Base-by-base conservation (phyloP, 2,113 vertebrate genomes). In the Symphodus melops region DNA sequence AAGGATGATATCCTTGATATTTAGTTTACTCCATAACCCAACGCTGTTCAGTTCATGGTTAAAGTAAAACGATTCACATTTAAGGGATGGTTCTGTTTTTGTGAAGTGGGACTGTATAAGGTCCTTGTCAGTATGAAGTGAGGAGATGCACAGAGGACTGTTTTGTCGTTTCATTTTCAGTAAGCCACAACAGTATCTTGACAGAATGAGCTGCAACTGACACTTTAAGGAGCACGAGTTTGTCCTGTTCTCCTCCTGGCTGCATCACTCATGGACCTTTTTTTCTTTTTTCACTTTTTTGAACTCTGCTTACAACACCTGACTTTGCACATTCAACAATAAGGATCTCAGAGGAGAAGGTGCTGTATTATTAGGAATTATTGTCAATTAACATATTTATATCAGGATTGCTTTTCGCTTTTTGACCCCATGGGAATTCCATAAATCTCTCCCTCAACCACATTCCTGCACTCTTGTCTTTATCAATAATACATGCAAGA, bases 401-500 rank as follows among this genome's bases (percentile, higher is more conserved):
- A 5, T 48, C 11, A 13, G 42, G 16, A 44, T 14, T 17, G 7
- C 17, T 51, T 55, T 0, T 57, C 65, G 19, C 19, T 48, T 41
- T 64, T 73, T 75, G 20, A 10, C n/a, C n/a, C 41, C n/a, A 57
- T 19, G 1, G 33, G 21, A 53, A 54, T 62, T 52, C 59, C 23
- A 33, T 25, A 59, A 75, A 66, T 68, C 1, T 65, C 42, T 71
- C 8, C 5, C 23, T 74, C 66, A 62, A 52, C 57, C 56, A 79
- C 69, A 78, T 65, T 61, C 49, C 11, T 53, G 23, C 44, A 55
- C 64, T 68, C 13, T 20, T 66, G 13, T 37, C n/a, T 69, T 76
- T 14, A 80, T 81, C 25, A 86, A 42, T 68, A 73, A 79, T 79
- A 42, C 41, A 84, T 68, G 36, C 51, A 36, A 39, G 72, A 63